Conservation (phyloP, 2,113 vertebrate species). For the Maccullochella peelii region DNA sequence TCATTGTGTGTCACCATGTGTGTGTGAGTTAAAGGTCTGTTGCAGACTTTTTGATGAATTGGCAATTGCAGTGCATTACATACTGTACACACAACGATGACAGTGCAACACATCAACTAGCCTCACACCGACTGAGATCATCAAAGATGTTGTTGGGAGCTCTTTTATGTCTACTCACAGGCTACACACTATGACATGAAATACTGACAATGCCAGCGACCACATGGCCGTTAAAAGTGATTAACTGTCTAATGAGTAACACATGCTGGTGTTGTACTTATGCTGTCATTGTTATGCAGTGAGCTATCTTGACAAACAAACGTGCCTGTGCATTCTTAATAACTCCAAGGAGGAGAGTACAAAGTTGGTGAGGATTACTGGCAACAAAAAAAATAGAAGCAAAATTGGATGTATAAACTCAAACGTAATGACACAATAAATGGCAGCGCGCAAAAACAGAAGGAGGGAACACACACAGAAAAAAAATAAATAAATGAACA, state of each 20-base stretch:
- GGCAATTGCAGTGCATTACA: conserved; percentile 29
- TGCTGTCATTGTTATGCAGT: conserved; percentile 58
- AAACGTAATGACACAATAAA: conserved; percentile 24
- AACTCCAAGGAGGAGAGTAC: conserved; percentile 14
- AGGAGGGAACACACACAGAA: conserved; percentile 17
- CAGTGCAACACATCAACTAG: conserved; percentile 12
- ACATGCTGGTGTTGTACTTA: conserved; percentile 53
- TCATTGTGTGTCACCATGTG: not conserved
- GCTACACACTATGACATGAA: conserved; percentile 43
- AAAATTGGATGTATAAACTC: not conserved
- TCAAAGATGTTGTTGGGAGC: conserved; percentile 45
- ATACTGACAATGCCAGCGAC: conserved; percentile 32
- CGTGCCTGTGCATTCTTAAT: conserved; percentile 42
- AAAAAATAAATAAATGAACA: conserved; percentile 28
- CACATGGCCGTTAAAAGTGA: conserved; percentile 54
- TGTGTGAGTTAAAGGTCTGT: conserved; percentile 34
- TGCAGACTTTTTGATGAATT: conserved; percentile 37
- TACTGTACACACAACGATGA: conserved; percentile 18
- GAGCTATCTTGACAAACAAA: conserved; percentile 52
- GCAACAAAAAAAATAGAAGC: not conserved
- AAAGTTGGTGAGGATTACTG: not conserved
- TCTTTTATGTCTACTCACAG: conserved; percentile 46
- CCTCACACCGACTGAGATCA: conserved; percentile 33
- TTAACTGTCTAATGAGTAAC: conserved; percentile 63
- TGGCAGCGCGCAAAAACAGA: conserved; percentile 8